These are phyloP conservation scores for Leptopilina syphax DNA, from an alignment of 2,888 invertebrate species.

Conservation along the genomic window DNA sequence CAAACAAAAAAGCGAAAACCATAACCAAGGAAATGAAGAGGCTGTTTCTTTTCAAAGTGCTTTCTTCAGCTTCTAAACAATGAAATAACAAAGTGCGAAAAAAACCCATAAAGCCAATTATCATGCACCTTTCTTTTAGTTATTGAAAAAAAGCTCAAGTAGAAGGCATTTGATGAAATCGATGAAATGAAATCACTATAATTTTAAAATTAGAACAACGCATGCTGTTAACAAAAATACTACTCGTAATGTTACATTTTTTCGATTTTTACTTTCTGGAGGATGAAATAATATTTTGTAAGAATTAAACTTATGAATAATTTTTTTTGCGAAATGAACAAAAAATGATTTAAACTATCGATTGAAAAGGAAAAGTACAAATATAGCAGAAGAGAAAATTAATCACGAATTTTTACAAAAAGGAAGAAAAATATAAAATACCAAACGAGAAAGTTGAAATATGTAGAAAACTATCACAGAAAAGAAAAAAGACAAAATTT, in stretches of 20 bases:
- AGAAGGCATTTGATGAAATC: background rate
- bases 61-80: slow-evolving; percentile 39
- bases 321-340: too few species aligned
- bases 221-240: background rate
- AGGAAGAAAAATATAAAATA: too few species aligned
- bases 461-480: too few species aligned
- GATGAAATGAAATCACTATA: background rate
- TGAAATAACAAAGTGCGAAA: slow-evolving; percentile 7
- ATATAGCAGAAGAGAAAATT: too few species aligned
- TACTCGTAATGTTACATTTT: too few species aligned
- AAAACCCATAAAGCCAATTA: background rate
- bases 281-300: background rate
- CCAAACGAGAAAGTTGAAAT: too few species aligned
- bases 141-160: background rate
- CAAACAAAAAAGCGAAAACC: too few species aligned
- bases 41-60: slow-evolving; percentile 73
- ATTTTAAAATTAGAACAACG: background rate
- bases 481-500: too few species aligned
- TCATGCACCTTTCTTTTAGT: background rate
- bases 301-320: too few species aligned
- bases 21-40: slow-evolving; percentile 61
- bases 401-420: too few species aligned
- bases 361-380: too few species aligned
- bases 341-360: too few species aligned
- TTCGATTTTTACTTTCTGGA: background rate